phyloP scores from a whole-genome alignment of 2,888 invertebrate genomes.

The Andrena hattorfiana region DNA sequence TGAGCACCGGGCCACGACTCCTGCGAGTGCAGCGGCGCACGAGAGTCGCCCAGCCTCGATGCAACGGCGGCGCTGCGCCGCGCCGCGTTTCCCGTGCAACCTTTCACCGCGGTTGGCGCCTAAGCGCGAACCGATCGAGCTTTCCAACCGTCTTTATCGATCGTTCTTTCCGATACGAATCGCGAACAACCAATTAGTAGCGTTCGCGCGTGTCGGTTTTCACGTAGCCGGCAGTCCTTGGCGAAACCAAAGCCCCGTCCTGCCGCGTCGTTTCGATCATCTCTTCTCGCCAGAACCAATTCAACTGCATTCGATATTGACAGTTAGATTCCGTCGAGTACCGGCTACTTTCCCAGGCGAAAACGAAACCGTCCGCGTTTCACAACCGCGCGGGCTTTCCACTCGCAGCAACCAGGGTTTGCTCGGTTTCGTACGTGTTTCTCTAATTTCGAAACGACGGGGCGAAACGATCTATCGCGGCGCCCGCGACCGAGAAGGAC shows the following conservation, averaged over 20 bases:
- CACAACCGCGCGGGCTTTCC: not conserved
- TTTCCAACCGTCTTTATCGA: slow-evolving; percentile 39
- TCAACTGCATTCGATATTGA: not conserved
- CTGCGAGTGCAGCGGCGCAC: not conserved
- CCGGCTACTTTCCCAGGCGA: too few species aligned
- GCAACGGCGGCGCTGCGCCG: slow-evolving; percentile 19
- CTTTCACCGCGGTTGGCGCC: slow-evolving; percentile 68
- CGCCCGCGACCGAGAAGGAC: too few species aligned
- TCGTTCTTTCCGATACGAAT: slow-evolving; percentile 27
- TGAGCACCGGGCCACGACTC: slow-evolving; percentile 53
- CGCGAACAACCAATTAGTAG: slow-evolving; percentile 40
- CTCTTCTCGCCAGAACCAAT: not conserved
- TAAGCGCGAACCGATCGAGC: slow-evolving; percentile 47
- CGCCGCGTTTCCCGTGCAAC: slow-evolving; percentile 60
- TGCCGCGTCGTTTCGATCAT: not conserved
- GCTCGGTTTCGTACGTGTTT: too few species aligned
- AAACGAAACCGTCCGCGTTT: not conserved
- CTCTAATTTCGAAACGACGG: not conserved
- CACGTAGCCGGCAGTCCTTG: not conserved
- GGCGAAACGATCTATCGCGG: not conserved
- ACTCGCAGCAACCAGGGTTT: not conserved
- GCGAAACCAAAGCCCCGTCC: not conserved
- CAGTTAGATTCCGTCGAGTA: not conserved
- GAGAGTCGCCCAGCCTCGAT: slow-evolving; percentile 33
- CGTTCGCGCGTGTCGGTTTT: slow-evolving; percentile 26